Evolutionary conservation across 2,888 invertebrate species (phyloP), one percentile per base, ranked within the genome.

Genomic region (Napeogenes sylphis): DNA sequence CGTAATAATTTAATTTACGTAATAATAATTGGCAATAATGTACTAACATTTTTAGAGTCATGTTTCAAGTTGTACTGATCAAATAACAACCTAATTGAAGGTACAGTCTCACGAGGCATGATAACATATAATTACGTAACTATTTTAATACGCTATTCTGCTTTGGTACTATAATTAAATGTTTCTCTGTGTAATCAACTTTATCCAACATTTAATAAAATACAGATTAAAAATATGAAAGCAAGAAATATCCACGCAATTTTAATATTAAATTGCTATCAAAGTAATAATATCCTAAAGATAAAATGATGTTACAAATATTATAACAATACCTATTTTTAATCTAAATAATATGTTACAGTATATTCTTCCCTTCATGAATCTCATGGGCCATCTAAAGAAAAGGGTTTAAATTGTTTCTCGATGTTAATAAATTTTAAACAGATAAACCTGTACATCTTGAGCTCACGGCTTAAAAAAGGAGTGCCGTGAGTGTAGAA

Each of bases 361-460:
- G 21, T 21, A 21, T 21, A 21, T 21, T 21, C 21, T 21, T 21
- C 21, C 21, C 21, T 21, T 21, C 21, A 21, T 21, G 21, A 21
- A 21, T 21, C 21, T 21, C 21, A 21, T 21, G 21, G 21, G 21
- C 21, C 21, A 80, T 84, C 85, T 83, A 81, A 85, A 84, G 84
- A 84, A 85, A 87, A 84, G 83, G 80, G 84, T 88, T 90, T 85
- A 87, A 90, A 90, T 90, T 88, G 90, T 90, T 90, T 89, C 87
- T 88, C 85, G 83, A 88, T 90, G 89, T 90, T 89, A 90, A 90
- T 90, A 90, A 89, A 90, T 90, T 89, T 90, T 87, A 87, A 90
- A 90, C 86, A 89, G 89, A 89, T 89, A 90, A 90, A 90, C 89
- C 88, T 87, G 89, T 90, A 89, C 89, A 89, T 90, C 88, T 87